phyloP scores from a whole-genome alignment of 2,113 vertebrate genomes.

The Elephas maximus region DNA sequence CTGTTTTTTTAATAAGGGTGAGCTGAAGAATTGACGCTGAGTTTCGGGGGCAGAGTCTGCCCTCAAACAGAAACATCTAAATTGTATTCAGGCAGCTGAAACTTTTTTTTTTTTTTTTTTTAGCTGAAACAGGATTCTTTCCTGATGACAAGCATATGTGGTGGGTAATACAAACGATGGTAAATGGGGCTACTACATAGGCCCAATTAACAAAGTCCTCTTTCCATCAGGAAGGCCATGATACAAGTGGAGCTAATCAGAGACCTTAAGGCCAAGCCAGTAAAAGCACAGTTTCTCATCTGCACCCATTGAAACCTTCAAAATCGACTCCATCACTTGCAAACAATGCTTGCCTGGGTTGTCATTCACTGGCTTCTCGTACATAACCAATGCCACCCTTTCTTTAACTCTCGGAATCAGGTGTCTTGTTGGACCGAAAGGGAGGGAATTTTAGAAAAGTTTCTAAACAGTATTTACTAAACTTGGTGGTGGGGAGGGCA shows the following conservation, averaged over 20 bases:
- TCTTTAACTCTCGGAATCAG: background rate
- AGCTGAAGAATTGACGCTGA: background rate
- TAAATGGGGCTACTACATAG: background rate
- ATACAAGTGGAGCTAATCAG: background rate
- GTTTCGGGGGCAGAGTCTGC: slow-evolving; percentile 15
- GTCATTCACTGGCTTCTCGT: background rate
- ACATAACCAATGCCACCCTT: background rate
- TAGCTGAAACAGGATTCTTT: slow-evolving; percentile 36
- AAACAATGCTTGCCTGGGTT: background rate
- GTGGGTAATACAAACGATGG: background rate
- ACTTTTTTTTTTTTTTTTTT: no score
- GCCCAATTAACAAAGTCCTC: background rate
- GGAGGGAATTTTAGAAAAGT: slow-evolving; percentile 54
- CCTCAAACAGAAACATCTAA: slow-evolving; percentile 22
- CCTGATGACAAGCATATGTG: background rate
- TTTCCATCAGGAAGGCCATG: background rate
- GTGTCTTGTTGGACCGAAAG: background rate
- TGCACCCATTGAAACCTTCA: slow-evolving; percentile 44
- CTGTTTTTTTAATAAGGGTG: background rate
- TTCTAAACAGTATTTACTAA: background rate
- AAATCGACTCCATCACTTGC: background rate
- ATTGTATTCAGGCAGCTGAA: slow-evolving; percentile 22
- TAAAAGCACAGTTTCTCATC: background rate
- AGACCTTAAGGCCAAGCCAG: background rate
- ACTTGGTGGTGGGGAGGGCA: background rate